Evolutionary conservation across 2,797 vertebrate genomes (phyloP), one percentile per base, ranked within the genome.

Genomic region (Notoglanidium macrostoma): DNA sequence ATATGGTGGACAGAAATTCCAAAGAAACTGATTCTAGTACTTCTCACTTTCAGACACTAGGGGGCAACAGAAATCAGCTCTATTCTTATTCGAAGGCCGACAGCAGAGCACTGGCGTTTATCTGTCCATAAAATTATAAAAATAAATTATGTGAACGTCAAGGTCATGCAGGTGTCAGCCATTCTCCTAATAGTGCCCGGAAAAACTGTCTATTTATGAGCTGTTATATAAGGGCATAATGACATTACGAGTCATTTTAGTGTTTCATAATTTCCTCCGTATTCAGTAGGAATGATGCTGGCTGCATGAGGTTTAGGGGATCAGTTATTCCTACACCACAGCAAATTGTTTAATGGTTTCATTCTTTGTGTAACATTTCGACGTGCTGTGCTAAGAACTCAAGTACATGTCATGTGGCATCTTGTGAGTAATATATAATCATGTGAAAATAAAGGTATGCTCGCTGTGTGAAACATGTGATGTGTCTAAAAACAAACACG

Each of bases 31-130:
- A 6, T 49, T 74, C 19, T 9, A 23, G 23, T 15, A 63, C 3
- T 49, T 51, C 17, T 54, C 9, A 46, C 76, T 21, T 82, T 83
- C 61, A 46, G 83, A 81, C 89, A 83, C 83, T 78, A 21, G 82
- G 70, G 54, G 85, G 86, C 77, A 90, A 23, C 68, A 84, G 54
- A 61, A 44, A 72, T 74, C 54, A 59, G 15, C 7, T 19, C 12
- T 57, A 26, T 11, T 63, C 35, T 46, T 44, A 11, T 46, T 44
- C 5, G 4, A 19, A 46, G 3, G 26, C 12, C 9, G 4, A 3
- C 46, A 82, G 6, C 29, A 21, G 26, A 40, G 17, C 29, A 2
- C 29, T 35, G 0, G 0, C 0, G 10, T 55, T 77, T 10, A 57
- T 21, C 5, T 3, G 5, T 3, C 32, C 15, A 29, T 57, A 35